These are phyloP conservation scores for Drosophila merina DNA, from an alignment of 2,888 invertebrate species.

Conservation along the genomic window DNA sequence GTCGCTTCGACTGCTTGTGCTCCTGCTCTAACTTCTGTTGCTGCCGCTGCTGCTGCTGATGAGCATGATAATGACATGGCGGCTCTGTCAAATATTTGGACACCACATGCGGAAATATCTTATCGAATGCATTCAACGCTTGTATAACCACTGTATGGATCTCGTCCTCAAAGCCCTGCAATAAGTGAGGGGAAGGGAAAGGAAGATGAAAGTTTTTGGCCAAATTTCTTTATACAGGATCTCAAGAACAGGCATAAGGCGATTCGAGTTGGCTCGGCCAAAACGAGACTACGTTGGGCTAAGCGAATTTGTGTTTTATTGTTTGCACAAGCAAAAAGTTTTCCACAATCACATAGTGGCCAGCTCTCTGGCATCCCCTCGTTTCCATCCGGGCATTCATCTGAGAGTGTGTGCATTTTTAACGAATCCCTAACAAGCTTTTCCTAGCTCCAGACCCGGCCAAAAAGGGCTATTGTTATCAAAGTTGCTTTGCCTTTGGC, in stretches of 20 bases:
- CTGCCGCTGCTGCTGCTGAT: conserved; percentile 60
- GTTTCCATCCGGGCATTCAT: conserved; percentile 26
- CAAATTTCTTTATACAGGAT: conserved; percentile 65
- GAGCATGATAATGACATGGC: conserved; percentile 76
- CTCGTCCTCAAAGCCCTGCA: conserved; percentile 83
- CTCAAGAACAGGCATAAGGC: conserved; percentile 56
- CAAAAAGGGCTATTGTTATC: conserved; percentile 73
- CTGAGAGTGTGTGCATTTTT: conserved; percentile 69
- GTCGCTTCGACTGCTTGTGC: conserved; percentile 39
- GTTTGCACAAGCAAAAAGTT: conserved; percentile 78
- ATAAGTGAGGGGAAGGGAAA: conserved; percentile 35
- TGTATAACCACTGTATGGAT: conserved; percentile 84
- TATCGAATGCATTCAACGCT: conserved; percentile 83
- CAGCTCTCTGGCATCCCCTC: conserved; percentile 10
- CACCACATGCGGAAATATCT: conserved; percentile 83
- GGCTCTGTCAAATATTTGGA: conserved; percentile 83
- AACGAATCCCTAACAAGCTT: conserved; percentile 79
- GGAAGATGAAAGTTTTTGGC: conserved; percentile 50
- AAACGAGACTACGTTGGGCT: conserved; percentile 41
- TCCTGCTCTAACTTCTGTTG: conserved; percentile 33
- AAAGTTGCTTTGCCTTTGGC: conserved; percentile 59
- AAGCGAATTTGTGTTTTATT: conserved; percentile 80
- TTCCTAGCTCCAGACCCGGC: conserved; percentile 55
- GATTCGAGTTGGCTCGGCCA: conserved; percentile 46
- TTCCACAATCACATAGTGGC: conserved; percentile 53